Base-by-base conservation (phyloP, 2,113 vertebrate species). In the Brienomyrus longianalis region DNA sequence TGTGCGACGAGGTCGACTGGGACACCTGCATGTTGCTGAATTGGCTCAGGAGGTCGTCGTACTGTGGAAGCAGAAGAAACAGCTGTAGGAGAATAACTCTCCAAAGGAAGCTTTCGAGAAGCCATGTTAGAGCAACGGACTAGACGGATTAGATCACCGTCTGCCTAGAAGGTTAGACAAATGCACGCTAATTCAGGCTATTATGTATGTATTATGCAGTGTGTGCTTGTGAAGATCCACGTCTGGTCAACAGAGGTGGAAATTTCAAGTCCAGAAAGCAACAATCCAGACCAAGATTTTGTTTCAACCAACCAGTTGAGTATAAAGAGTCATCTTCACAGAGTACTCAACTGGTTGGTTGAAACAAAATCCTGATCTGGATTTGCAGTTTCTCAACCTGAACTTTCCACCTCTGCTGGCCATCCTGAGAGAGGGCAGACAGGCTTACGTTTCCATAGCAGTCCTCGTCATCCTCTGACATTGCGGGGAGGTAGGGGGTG, bases 391-490 rank as follows among this genome's bases (percentile, higher is more conserved):
- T 9, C 56, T n/a, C 7, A 62, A 62, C 56, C 56, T n/a, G 8
- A 70, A 31, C 62, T 27, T 66, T 27, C n/a, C 62, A 66, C 62
- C 62, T 27, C n/a, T 11, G 8, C 9, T 31, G n/a, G 8, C 27
- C 62, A 27, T 66, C 62, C 85, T 15, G 77, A 90, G 19, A 9
- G 88, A 43, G 59, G 15, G 54, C 17, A 83, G 52, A 47, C 11
- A 88, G 90, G 91, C 97, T 95, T 95, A 99, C 98, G 13, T 99
- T 99, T 94, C 98, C 98, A 1, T 99, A 99, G 95, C 98, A 99
- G 94, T 99, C 98, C 93, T 99, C 98, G 21, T 99, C 98, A 51
- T 99, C 98, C 91, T 99, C 98, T 0, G 98, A 99, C 98, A 99
- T 99, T 50, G 98, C 98, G 2, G 98, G 98, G 90, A 99, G 94